Evolutionary conservation across 2,113 vertebrate genomes (phyloP).

Genomic region (Trinectes maculatus): DNA sequence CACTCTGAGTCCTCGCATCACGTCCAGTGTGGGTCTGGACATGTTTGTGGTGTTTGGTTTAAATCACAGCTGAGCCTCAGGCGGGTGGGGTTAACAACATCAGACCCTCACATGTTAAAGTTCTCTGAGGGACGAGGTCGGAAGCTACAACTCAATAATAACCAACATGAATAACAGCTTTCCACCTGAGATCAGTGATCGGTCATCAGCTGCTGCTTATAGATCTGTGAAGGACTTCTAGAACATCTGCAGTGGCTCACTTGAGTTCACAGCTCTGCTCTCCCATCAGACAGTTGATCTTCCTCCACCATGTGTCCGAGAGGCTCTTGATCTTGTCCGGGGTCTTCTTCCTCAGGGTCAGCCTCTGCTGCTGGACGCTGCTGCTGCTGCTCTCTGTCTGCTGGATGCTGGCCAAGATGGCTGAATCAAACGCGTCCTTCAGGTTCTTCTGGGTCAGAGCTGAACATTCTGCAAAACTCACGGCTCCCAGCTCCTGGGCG

Average conservation of each 20-base stretch:
- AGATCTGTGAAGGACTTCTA: no score
- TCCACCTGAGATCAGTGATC: no score
- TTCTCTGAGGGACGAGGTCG: no score
- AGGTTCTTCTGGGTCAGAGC: constrained; percentile 96
- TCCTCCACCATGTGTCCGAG: constrained; percentile 83
- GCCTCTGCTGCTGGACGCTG: constrained; percentile 74
- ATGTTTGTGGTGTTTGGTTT: no score
- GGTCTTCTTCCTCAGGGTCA: constrained; percentile 70
- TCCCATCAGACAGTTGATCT: constrained; percentile 78
- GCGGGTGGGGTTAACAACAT: background rate
- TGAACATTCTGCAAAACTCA: constrained; percentile 86
- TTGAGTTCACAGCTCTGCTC: constrained; percentile 62
- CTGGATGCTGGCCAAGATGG: constrained; percentile 88
- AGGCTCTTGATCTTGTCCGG: constrained; percentile 80
- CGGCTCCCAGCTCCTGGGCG: constrained; percentile 84
- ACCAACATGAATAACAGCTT: no score
- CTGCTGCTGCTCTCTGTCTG: constrained; percentile 63
- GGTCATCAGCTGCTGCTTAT: no score
- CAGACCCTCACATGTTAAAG: no score
- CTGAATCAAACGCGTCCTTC: constrained; percentile 91
- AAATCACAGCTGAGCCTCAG: background rate
- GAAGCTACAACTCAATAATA: no score
- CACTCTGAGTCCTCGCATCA: no score
- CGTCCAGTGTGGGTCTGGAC: background rate
- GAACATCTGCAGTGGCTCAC: constrained; percentile 27